phyloP scores from a whole-genome alignment of 30 jellyfish, hydroid and myxozoan species.

The Turritopsis rubra region DNA sequence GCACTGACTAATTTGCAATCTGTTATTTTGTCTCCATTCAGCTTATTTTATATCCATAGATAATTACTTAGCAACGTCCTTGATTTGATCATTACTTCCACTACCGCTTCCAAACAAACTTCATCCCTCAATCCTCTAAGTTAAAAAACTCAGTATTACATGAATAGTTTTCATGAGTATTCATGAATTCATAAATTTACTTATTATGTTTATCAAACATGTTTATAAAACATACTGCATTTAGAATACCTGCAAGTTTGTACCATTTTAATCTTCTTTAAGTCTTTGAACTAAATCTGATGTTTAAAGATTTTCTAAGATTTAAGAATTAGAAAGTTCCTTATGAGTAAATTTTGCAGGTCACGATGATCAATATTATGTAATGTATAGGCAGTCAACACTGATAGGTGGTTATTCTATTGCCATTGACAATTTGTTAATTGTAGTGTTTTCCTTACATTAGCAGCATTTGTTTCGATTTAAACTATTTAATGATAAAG shows the following conservation, averaged over 20 bases:
- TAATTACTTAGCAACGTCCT: neutral
- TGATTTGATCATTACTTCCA: neutral
- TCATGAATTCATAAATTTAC: neutral
- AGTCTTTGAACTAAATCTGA: neutral
- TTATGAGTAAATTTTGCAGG: neutral
- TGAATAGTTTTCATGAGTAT: neutral
- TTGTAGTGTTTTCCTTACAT: neutral
- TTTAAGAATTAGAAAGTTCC: neutral
- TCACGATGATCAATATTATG: neutral
- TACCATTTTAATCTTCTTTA: neutral
- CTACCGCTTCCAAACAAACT: neutral
- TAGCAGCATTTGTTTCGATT: neutral
- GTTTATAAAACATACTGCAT: neutral
- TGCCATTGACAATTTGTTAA: neutral
- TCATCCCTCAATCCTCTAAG: neutral
- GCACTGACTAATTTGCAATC: neutral
- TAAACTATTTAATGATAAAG: neutral
- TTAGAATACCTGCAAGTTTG: neutral
- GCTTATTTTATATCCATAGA: neutral
- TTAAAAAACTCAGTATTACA: no score
- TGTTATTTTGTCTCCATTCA: neutral
- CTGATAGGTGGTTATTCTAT: neutral
- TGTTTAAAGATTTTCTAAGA: neutral
- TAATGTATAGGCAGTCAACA: neutral
- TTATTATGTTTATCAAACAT: neutral